These are phyloP conservation scores for Junonia oenone DNA, from an alignment of 2,888 invertebrate species.

Conservation along the genomic window DNA sequence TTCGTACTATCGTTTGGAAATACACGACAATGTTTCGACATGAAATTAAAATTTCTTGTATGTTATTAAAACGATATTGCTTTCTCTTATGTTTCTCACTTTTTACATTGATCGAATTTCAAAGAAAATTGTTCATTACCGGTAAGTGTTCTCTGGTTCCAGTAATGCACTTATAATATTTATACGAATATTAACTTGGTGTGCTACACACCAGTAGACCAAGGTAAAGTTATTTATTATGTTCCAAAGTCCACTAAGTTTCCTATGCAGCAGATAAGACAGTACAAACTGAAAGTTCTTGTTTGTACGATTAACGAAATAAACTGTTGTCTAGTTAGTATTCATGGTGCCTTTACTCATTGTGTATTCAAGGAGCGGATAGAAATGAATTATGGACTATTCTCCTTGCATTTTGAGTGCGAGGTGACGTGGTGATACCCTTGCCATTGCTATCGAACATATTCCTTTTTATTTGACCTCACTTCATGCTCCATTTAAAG, in stretches of 20 bases:
- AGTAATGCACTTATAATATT: no score
- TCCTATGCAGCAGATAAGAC: conserved; percentile 46
- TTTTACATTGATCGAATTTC: no score
- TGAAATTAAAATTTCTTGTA: background rate
- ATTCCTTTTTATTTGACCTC: conserved; percentile 18
- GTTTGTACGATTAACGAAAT: conserved; percentile 76
- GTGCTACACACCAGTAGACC: no score
- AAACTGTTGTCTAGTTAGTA: conserved; percentile 75
- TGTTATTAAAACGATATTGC: background rate
- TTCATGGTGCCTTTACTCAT: conserved; percentile 69
- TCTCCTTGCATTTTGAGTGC: conserved; percentile 67
- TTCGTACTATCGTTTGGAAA: conserved; percentile 2
- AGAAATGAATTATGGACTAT: conserved; percentile 77
- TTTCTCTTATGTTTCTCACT: background rate
- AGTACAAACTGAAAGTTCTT: conserved; percentile 64
- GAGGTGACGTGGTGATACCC: conserved; percentile 58
- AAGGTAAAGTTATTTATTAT: conserved; percentile 5
- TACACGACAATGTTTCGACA: background rate
- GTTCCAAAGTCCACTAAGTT: conserved; percentile 18
- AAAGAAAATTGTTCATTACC: no score
- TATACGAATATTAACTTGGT: no score
- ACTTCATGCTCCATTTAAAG: background rate
- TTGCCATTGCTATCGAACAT: conserved; percentile 31
- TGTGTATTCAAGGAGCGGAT: conserved; percentile 65
- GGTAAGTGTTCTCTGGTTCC: no score